Base-by-base conservation (phyloP, 1,140 invertebrate species). In the Artemia franciscana region DNA sequence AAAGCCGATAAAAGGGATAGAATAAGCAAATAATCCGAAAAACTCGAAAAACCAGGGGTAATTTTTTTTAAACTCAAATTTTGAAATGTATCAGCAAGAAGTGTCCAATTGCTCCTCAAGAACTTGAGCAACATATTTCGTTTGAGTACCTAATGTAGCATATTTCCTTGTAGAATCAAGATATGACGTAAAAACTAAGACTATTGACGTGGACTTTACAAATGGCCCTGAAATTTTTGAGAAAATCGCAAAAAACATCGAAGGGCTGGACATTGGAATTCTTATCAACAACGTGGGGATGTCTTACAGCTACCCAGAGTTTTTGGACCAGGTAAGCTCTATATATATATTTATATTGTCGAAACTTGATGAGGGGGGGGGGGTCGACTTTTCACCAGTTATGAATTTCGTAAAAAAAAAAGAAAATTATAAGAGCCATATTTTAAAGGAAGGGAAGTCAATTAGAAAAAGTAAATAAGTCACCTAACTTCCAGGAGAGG, bases 281-380 rank as follows among this genome's bases (percentile, higher is more conserved):
- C 68, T 80, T 51, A 75, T 80, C 9, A 80, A 80, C 67, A 81
- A 81, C 71, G 79, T 78, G 62, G 79, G 79, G 30, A 75, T 79
- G 66, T 72, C 70, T n/a, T 78, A 79, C 68, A 64, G 70, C 3
- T 72, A 71, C 64, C 76, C 78, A 15, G 67, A 69, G 60, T 77
- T 71, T 64, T 65, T 72, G 5, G 56, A 21, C 18, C 26, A 64
- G 59, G 63, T 64, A 58, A 61, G 21, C n/a, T n/a, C n/a, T n/a
- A n/a, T n/a, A n/a, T n/a, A n/a, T n/a, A n/a, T n/a, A n/a, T n/a
- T n/a, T n/a, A n/a, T n/a, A n/a, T n/a, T n/a, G n/a, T n/a, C n/a
- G n/a, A n/a, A n/a, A n/a, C n/a, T n/a, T n/a, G n/a, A n/a, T n/a
- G n/a, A n/a, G n/a, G n/a, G n/a, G n/a, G n/a, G n/a, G n/a, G n/a